phyloP scores from a whole-genome alignment of 1,140 invertebrate genomes.

The Eupeodes corollae region DNA sequence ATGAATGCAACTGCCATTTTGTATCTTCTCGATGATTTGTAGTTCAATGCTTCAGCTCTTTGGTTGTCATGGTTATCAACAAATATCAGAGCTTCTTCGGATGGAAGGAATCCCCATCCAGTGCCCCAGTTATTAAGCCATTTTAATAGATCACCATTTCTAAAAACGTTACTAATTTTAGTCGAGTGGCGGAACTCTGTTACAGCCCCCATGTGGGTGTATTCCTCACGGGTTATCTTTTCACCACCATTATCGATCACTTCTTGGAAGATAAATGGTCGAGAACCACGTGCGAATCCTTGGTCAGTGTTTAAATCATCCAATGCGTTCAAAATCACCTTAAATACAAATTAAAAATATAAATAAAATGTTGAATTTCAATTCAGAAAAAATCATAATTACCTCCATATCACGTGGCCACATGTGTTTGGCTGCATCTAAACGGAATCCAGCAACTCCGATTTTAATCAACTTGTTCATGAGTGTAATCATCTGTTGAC shows the following conservation, averaged over 20 bases:
- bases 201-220: conserved; percentile 52
- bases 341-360: background rate
- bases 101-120: conserved; percentile 39
- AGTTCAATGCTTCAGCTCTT: conserved; percentile 45
- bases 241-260: conserved; percentile 60
- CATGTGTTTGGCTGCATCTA: conserved; percentile 67
- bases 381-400: background rate
- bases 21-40: conserved; percentile 50
- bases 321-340: conserved; percentile 31
- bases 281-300: conserved; percentile 45
- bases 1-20: conserved; percentile 72
- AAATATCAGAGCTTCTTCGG: conserved; percentile 41
- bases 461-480: conserved; percentile 54
- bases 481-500: conserved; percentile 51
- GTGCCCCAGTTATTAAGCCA: conserved; percentile 46
- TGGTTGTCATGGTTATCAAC: conserved; percentile 62
- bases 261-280: conserved; percentile 67
- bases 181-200: conserved; percentile 64
- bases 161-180: conserved; percentile 47
- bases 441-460: conserved; percentile 69
- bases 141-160: conserved; percentile 41
- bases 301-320: conserved; percentile 48
- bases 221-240: conserved; percentile 42
- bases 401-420: conserved; percentile 52
- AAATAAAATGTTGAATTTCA: background rate